Base-by-base conservation (phyloP, 2,113 vertebrate species). In the Piprites chloris region DNA sequence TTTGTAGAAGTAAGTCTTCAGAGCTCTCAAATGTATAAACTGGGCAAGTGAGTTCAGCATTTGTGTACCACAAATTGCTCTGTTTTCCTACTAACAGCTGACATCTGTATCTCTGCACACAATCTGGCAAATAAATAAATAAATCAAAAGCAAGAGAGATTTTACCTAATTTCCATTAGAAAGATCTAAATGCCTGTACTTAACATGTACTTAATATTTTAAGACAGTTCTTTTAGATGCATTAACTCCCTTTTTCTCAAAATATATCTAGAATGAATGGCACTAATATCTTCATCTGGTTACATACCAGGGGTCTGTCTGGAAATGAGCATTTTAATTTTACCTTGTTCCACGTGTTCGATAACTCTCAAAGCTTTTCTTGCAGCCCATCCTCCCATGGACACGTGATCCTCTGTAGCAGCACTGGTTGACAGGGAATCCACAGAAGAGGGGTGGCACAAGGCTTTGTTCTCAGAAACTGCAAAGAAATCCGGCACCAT, bases 311-410 rank as follows among this genome's bases (percentile, higher is more conserved):
- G 72, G 7, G 9, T 68, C 58, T 85, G 30, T 44, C 35, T 72
- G 33, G 19, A 92, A 85, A 83, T 30, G 21, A 77, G 23, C 17
- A 17, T 72, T 85, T 80, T 50, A 41, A 73, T 35, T 59, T 93
- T 97, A 99, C 99, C 99, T 98, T 99, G 99, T 74, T 99, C 99
- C 69, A 99, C 99, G 0, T 99, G 99, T 95, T 99, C 99, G 49
- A 99, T 96, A 65, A 99, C 99, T 96, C 99, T 98, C 92, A 99
- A 97, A 55, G 99, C 98, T 95, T 99, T 99, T 86, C 99, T 98
- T 9, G 99, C 99, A n/a, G 99, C 99, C 99, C 99, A 99, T 93
- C 99, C 99, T 91, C 99, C 99, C 99, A 99, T 99, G 74, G 99
- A 99, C 74, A 99, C 99, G 0, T 99, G 99, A 95, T 99, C 99